Evolutionary conservation across 2,888 invertebrate genomes (phyloP).

Genomic region (Macrosiphum euphorbiae): DNA sequence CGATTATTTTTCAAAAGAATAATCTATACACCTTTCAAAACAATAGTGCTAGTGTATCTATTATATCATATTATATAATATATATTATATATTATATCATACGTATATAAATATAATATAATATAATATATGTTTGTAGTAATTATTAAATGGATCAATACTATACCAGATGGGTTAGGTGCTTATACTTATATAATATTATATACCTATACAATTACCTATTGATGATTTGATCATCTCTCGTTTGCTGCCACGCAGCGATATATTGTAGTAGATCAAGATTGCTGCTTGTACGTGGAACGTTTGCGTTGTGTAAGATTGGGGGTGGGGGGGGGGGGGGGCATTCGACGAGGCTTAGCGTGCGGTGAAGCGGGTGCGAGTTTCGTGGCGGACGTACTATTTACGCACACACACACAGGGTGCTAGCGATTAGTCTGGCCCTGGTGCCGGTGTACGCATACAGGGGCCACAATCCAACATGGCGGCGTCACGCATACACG

Average conservation of each 20-base stretch:
- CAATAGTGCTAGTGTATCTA: background rate
- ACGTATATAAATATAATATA: background rate
- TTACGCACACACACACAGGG: conserved; percentile 3
- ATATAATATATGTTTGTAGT: background rate
- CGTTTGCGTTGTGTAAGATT: background rate
- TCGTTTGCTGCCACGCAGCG: background rate
- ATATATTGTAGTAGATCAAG: background rate
- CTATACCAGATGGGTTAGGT: background rate
- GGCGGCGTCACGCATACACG: conserved; percentile 44
- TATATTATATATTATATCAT: too few relatives aligned
- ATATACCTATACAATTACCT: background rate
- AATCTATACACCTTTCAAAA: background rate
- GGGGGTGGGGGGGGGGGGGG: background rate
- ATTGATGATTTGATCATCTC: background rate
- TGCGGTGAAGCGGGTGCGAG: background rate
- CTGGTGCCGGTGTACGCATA: background rate
- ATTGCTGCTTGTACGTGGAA: background rate
- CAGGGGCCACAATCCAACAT: conserved; percentile 48
- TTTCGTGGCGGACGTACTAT: background rate
- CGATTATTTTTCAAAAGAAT: too few relatives aligned
- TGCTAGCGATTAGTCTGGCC: conserved; percentile 37
- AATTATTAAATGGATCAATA: background rate
- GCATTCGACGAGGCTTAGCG: background rate
- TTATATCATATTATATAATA: background rate
- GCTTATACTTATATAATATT: background rate